Evolutionary conservation across 2,797 vertebrate genomes (phyloP).

Genomic region (Pempheris klunzingeri): DNA sequence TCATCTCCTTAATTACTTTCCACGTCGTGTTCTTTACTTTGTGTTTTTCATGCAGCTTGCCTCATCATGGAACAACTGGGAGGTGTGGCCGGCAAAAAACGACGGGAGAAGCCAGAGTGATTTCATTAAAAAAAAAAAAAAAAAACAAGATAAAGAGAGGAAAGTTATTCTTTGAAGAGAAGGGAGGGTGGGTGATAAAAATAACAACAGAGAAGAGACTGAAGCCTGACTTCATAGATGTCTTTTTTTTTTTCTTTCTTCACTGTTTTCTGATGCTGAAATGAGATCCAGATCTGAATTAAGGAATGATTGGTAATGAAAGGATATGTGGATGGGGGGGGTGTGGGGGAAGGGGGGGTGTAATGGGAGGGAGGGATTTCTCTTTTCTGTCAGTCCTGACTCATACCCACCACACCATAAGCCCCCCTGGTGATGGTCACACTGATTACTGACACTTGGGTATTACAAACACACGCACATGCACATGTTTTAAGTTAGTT

Average conservation of each 20-base stretch:
- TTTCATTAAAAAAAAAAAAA: constrained; percentile 54
- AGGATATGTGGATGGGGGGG: constrained; percentile 67
- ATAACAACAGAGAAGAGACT: constrained; percentile 74
- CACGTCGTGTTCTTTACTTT: constrained; percentile 36
- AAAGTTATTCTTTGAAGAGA: constrained; percentile 76
- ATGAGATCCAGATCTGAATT: constrained; percentile 86
- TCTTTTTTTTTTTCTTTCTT: constrained; percentile 71
- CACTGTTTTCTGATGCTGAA: constrained; percentile 77
- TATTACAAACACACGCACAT: constrained; percentile 65
- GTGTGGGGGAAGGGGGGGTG: constrained; percentile 38
- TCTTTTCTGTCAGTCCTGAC: constrained; percentile 77
- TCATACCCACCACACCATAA: constrained; percentile 75
- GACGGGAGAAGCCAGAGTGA: constrained; percentile 60
- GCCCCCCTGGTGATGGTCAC: constrained; percentile 75
- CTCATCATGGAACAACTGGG: constrained; percentile 52
- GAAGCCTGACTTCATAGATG: constrained; percentile 77
- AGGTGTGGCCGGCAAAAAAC: constrained; percentile 7
- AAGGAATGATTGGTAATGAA: constrained; percentile 84
- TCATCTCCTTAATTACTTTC: constrained; percentile 74
- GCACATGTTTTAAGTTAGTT: constrained; percentile 62
- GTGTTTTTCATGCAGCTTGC: constrained; percentile 53
- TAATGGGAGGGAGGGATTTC: constrained; percentile 63
- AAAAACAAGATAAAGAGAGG: constrained; percentile 58
- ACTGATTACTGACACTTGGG: constrained; percentile 77
- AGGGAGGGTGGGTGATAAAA: constrained; percentile 71